Evolutionary conservation across 2,888 invertebrate species (phyloP).

Genomic region (Caenorhabditis imperialis): DNA sequence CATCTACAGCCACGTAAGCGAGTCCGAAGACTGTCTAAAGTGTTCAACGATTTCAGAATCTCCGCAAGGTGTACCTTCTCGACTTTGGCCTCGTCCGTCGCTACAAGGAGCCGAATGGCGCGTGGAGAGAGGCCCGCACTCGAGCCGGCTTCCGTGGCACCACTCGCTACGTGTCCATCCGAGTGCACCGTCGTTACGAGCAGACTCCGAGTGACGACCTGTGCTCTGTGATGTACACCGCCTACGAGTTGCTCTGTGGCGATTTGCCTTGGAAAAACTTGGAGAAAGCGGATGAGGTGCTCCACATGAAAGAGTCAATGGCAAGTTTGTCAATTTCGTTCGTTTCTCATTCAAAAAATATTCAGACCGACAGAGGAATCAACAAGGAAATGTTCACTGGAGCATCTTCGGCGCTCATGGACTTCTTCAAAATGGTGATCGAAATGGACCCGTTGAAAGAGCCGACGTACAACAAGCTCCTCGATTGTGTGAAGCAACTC

Average conservation of each 20-base stretch:
- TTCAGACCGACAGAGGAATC: slow-evolving; percentile 1
- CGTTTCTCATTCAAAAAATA: too few species aligned
- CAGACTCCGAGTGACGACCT: slow-evolving; percentile 65
- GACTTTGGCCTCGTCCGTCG: slow-evolving; percentile 69
- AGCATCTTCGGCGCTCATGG: slow-evolving; percentile 11
- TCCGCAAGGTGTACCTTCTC: slow-evolving; percentile 61
- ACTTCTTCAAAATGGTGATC: slow-evolving; percentile 32
- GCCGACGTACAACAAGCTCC: slow-evolving; percentile 33
- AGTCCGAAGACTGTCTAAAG: not conserved
- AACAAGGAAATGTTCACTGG: slow-evolving; percentile 29
- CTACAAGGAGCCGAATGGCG: slow-evolving; percentile 58
- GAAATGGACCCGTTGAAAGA: slow-evolving; percentile 18
- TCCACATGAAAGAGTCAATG: slow-evolving; percentile 59
- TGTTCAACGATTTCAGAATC: slow-evolving; percentile 58
- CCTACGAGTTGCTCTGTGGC: slow-evolving; percentile 45
- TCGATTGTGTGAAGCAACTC: slow-evolving; percentile 30
- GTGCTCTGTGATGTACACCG: slow-evolving; percentile 56
- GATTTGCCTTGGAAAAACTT: slow-evolving; percentile 55
- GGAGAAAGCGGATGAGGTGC: slow-evolving; percentile 57
- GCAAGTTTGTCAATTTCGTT: slow-evolving; percentile 20
- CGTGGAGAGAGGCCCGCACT: slow-evolving; percentile 47
- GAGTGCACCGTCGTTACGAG: slow-evolving; percentile 59
- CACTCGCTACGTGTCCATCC: slow-evolving; percentile 66
- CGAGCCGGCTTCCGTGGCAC: slow-evolving; percentile 69
- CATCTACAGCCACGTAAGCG: slow-evolving; percentile 33